Evolutionary conservation across 1,140 invertebrate species (phyloP).

Genomic region (Drosophila pachea): DNA sequence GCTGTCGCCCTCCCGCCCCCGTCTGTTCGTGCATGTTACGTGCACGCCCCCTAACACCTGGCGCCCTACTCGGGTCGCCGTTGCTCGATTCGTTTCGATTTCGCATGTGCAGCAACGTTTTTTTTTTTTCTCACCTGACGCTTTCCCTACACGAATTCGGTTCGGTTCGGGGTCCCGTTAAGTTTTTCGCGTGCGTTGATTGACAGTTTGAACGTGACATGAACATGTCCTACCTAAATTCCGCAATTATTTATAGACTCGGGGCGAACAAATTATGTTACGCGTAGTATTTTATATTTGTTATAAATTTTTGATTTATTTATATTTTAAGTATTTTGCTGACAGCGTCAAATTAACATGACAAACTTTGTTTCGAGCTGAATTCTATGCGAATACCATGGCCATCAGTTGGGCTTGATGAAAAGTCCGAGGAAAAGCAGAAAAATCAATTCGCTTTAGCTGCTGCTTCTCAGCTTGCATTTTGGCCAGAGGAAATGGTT

Average conservation of each 20-base stretch:
- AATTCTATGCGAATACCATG: conserved; percentile 29
- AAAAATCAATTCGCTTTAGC: conserved; percentile 42
- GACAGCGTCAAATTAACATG: conserved; percentile 71
- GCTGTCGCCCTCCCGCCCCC: conserved; percentile 8
- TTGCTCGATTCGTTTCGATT: conserved; percentile 2
- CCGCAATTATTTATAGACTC: conserved; percentile 63
- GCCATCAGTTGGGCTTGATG: conserved; percentile 16
- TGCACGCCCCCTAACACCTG: background rate
- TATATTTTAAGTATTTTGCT: conserved; percentile 50
- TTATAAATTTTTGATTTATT: conserved; percentile 2
- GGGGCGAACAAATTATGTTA: conserved; percentile 43
- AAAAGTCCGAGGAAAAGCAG: conserved; percentile 1
- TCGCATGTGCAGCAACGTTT: conserved; percentile 17
- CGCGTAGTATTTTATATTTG: conserved; percentile 13
- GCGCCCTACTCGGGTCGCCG: background rate
- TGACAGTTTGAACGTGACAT: conserved; percentile 75
- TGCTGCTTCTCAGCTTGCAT: conserved; percentile 22
- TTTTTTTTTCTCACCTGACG: conserved; percentile 19
- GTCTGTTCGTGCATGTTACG: background rate
- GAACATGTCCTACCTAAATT: conserved; percentile 76
- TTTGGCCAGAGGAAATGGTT: conserved; percentile 12
- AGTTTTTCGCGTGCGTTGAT: conserved; percentile 40
- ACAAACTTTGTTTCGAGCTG: conserved; percentile 39
- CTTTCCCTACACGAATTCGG: too few species aligned
- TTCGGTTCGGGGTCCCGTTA: too few species aligned